Evolutionary conservation across 2,888 invertebrate species (phyloP).

Genomic region (Amphipyra tragopoginis): DNA sequence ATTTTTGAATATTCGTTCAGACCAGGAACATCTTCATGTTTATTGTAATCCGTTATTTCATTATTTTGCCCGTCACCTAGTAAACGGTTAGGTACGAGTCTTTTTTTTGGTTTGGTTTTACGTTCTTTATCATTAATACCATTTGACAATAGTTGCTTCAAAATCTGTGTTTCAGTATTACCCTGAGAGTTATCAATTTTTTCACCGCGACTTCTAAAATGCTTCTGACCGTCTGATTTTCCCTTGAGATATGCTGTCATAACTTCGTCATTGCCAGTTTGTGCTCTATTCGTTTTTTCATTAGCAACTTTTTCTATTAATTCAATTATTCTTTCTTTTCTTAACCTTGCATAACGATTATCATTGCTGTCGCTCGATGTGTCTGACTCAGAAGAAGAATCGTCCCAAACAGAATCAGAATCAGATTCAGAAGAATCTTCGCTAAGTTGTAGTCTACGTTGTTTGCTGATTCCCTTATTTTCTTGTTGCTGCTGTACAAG

Average conservation of each 20-base stretch:
- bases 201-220: constrained; percentile 11
- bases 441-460: constrained; percentile 3
- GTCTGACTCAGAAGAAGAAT: constrained; percentile 27
- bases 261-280: not conserved
- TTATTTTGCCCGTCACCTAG: constrained; percentile 2
- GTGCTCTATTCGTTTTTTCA: constrained; percentile 3
- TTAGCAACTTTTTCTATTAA: constrained; percentile 54
- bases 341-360: constrained; percentile 42
- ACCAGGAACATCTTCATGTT: constrained; percentile 22
- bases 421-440: constrained; percentile 25
- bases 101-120: constrained; percentile 16
- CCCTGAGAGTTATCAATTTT: constrained; percentile 10
- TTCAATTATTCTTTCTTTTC: constrained; percentile 54
- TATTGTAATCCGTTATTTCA: constrained; percentile 22
- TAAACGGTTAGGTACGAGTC: constrained; percentile 35
- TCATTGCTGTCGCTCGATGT: constrained; percentile 34
- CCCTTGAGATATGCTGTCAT: not conserved
- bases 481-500: constrained; percentile 28
- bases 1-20: constrained; percentile 72
- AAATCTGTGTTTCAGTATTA: constrained; percentile 12
- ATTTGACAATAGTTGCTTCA: constrained; percentile 33
- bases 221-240: constrained; percentile 13
- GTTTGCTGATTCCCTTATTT: constrained; percentile 1
- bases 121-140: constrained; percentile 5
- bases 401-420: constrained; percentile 16